phyloP scores from a whole-genome alignment of 35 echinoderm and acorn worm genomes.

The Anneissia japonica region DNA sequence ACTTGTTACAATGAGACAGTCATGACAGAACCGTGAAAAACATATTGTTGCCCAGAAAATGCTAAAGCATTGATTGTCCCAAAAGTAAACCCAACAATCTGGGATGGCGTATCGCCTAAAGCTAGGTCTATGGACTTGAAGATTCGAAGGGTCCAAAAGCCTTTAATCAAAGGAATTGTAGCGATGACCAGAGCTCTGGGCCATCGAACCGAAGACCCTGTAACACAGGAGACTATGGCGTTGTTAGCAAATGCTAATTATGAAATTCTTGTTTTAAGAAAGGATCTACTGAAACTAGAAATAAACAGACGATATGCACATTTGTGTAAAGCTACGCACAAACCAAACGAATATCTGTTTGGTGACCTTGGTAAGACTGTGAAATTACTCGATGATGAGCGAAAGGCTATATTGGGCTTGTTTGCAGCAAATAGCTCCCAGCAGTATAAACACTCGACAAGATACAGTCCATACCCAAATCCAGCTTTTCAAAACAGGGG shows the following conservation, averaged over 20 bases:
- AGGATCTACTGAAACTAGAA: neutral
- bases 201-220: neutral
- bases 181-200: neutral
- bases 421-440: neutral
- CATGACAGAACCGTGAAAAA: neutral
- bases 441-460: neutral
- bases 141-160: conserved; percentile 14
- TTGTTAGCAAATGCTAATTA: neutral
- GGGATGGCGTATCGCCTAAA: neutral
- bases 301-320: neutral
- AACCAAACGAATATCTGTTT: too few species aligned
- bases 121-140: conserved; percentile 24
- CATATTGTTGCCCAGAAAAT: conserved; percentile 5
- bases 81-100: conserved; percentile 15
- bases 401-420: neutral
- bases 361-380: neutral
- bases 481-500: conserved; percentile 28
- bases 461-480: conserved; percentile 35
- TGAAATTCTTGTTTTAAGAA: neutral
- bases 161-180: neutral
- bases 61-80: neutral
- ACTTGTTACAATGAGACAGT: conserved; percentile 7
- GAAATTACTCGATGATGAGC: neutral
- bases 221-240: neutral
- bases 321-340: neutral